Base-by-base conservation (phyloP, 2,888 invertebrate species). In the Ceramica pisi region DNA sequence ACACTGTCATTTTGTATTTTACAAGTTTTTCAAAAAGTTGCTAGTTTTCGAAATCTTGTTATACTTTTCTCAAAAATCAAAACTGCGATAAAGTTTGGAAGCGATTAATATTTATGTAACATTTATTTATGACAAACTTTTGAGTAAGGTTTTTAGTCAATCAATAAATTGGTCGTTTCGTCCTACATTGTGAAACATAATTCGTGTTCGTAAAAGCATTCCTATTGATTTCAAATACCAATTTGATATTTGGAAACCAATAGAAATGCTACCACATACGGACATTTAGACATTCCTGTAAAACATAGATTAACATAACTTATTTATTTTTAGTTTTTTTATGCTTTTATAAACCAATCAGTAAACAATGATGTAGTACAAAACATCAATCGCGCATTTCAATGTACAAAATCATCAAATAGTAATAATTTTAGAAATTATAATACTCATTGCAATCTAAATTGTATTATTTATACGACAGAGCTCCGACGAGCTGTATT, bases 371-470 rank as follows among this genome's bases (percentile, higher is more conserved):
- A 84, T 86, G 86, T 87, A 90, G 91, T 92, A 92, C 92, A 92
- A 91, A 84, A 82, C 81, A 81, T 81, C 71, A 80, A 81, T 83
- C 83, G 87, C 84, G 89, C 89, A 90, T 89, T 90, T 90, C 68
- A 87, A 87, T 88, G 90, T 91, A 91, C 91, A 92, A 92, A 91
- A 71, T 64, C 65, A 82, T 83, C 72, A 72, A 71, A 72, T 78
- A 82, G 26, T 78, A 64, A 21, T 76, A 60, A 79, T 41, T 76
- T 75, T 80, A 72, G 60, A 63, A 71, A 71, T 76, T 80, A 69
- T 77, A 90, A 90, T 90, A 90, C 89, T 90, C 89, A 88, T 86
- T 86, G 88, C 82, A 75, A 88, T 87, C 86, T 81, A 87, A 87
- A 85, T 84, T 85, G 73, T 81, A 70, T 80, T 84, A 85, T 88